These are phyloP conservation scores for Lochmaea capreae DNA, from an alignment of 2,888 invertebrate genomes.

Conservation along the genomic window DNA sequence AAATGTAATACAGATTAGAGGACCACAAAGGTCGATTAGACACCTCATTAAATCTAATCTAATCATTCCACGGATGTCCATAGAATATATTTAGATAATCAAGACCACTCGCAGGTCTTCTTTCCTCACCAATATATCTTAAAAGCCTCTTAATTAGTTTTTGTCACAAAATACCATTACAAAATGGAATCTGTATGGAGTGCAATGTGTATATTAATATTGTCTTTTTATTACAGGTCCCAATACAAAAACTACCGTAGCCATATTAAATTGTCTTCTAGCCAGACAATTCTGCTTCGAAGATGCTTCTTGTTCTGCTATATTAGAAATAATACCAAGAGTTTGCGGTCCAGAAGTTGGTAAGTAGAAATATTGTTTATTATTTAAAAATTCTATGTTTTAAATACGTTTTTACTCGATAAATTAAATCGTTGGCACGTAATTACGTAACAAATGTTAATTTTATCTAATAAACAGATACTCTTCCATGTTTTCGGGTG, in stretches of 20 bases:
- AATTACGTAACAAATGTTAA: not conserved
- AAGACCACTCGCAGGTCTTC: no score
- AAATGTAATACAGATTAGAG: no score
- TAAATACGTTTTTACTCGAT: not conserved
- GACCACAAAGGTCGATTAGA: no score
- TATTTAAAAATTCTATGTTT: no score
- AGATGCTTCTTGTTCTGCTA: constrained; percentile 90
- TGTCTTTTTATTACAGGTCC: constrained; percentile 73
- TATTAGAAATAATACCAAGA: constrained; percentile 89
- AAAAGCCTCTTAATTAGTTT: no score
- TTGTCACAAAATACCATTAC: no score
- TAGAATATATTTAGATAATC: no score
- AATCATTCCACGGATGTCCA: no score
- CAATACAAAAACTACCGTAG: constrained; percentile 81
- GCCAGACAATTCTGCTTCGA: constrained; percentile 91
- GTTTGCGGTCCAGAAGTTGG: constrained; percentile 93
- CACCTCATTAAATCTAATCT: no score
- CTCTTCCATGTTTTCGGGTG: constrained; percentile 33
- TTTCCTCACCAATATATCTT: no score
- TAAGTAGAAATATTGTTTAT: constrained; percentile 67
- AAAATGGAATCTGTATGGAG: no score
- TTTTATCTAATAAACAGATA: constrained; percentile 26
- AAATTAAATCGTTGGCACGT: not conserved
- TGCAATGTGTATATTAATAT: not conserved
- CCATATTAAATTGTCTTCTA: constrained; percentile 88